Base-by-base conservation (phyloP, 2,797 vertebrate species). In the Eurystomus glaucurus region DNA sequence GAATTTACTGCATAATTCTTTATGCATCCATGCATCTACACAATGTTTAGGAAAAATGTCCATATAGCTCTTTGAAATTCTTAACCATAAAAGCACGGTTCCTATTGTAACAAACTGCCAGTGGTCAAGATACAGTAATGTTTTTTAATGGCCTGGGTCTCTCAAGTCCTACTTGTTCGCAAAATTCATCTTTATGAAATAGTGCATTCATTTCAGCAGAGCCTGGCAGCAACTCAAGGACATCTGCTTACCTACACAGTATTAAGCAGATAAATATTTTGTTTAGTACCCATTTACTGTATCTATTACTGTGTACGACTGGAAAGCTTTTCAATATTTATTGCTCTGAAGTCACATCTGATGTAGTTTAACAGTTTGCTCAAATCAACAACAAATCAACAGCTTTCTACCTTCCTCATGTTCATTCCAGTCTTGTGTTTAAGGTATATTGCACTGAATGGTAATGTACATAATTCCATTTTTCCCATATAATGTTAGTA, bases 111-210 rank as follows among this genome's bases (percentile, higher is more conserved):
- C 71, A 93, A 93, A 97, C 55, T 1, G 93, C 93, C 94, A 50
- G 74, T 92, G 93, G 95, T 95, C 94, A 96, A 91, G 83, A 93
- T 23, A 57, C 52, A 80, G 66, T 57, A 89, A 96, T 66, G 86
- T 84, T 87, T 97, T 96, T 96, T 92, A 96, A 97, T 87, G 77
- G 88, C 66, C 90, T 90, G 43, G 48, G 58, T 76, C 88, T 93
- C 95, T 93, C 62, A 85, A 90, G 64, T 66, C 85, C 52, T 82
- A n/a, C 55, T 95, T 91, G 51, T 82, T 94, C 64, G 55, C 51
- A 92, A 91, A 97, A 97, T 94, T 85, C 55, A 83, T 97, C 92
- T 94, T 93, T 94, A 77, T 95, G 92, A 96, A 95, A 95, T 82
- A 96, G 62, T 62, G 45, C 75, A 69, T 77, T 95, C 62, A 91